Conservation (phyloP, 2,797 vertebrate genomes). For the Coregonus ussuriensis region DNA sequence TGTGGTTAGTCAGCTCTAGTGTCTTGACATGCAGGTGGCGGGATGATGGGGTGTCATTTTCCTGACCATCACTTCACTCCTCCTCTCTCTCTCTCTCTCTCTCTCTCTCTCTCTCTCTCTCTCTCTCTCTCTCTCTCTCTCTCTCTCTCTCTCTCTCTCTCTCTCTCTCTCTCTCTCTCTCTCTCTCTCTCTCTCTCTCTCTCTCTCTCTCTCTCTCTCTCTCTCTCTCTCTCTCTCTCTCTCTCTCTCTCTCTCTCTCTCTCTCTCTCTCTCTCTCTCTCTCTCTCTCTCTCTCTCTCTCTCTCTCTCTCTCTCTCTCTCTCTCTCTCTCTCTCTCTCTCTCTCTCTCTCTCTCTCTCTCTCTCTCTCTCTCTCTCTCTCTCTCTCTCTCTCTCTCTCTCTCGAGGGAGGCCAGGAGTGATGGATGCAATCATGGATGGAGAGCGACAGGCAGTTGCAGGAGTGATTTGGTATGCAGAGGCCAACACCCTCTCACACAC, state of each 20-base stretch:
- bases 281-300: too few relatives aligned
- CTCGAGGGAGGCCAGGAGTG: background rate
- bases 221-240: background rate
- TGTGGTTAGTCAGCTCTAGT: background rate
- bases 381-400: background rate
- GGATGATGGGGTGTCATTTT: background rate
- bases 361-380: too few relatives aligned
- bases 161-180: background rate
- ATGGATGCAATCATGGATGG: constrained; percentile 8
- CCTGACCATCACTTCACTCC: background rate
- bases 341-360: background rate
- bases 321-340: background rate
- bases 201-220: too few relatives aligned
- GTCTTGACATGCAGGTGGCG: background rate
- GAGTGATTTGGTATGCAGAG: constrained; percentile 30
- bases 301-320: background rate
- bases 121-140: too few relatives aligned
- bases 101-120: background rate
- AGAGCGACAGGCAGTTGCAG: background rate
- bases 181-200: background rate
- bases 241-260: background rate
- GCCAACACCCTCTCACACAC: background rate
- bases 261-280: background rate
- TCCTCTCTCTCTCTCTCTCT: background rate
- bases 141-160: background rate